Base-by-base conservation (phyloP, 2,888 invertebrate genomes). In the Morpho deidamia region DNA sequence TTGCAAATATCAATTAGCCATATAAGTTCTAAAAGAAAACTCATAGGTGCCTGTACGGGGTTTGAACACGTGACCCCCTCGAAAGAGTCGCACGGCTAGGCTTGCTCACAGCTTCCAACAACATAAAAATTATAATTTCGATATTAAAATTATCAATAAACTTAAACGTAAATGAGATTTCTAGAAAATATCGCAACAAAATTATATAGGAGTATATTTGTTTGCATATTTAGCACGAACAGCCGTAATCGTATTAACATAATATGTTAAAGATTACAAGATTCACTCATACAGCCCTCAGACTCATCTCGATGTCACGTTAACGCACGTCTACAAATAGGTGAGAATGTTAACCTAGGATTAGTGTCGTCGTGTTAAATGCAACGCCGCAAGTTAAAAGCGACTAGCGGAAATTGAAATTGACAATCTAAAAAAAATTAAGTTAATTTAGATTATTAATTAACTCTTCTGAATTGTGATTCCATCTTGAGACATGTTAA, bases 321-420 rank as follows among this genome's bases (percentile, higher is more conserved):
- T 48, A 69, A 71, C 69, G 69, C 67, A 61, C 68, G 66, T 62
- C 70, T 70, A 74, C 74, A 74, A 77, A 78, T 76, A 70, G 71
- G 74, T 68, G 73, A 69, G 70, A 71, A 72, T 70, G 70, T 69
- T 72, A 68, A 67, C 67, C 63, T 59, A 64, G 67, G 70, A 73
- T 74, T 67, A 67, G 64, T 74, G 71, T 72, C 74, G 64, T 55
- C 60, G 58, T 64, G 56, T 61, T 63, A 59, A 57, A 57, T 53
- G 56, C 39, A 39, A 52, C 49, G 52, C 51, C 49, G 32, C 53
- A 68, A 56, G 57, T 60, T 32, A 58, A 8, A 55, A 55, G 63
- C 61, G 44, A 44, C 7, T 9, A 62, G 61, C 63, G 58, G n/a
- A 11, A 11, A 8, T n/a, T 5, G 39, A 3, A 37, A 37, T 37